These are phyloP conservation scores for Salticus scenicus DNA, from an alignment of 2,888 invertebrate species.

Conservation along the genomic window DNA sequence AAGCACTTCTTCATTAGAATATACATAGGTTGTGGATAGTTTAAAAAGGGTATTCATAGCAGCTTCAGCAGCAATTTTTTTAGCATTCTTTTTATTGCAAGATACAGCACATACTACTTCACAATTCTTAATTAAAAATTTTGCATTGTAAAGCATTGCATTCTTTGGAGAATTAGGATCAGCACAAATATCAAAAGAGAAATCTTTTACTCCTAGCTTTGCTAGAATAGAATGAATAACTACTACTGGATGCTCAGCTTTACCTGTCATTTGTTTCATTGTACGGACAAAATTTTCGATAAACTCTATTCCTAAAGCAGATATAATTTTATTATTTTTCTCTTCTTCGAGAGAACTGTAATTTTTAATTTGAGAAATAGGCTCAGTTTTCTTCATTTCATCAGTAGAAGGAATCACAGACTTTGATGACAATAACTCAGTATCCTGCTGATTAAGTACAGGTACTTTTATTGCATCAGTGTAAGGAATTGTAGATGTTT, in stretches of 20 bases:
- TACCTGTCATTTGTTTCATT: too few relatives aligned
- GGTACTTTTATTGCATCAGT: too few relatives aligned
- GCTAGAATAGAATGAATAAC: too few relatives aligned
- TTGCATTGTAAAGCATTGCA: neutral
- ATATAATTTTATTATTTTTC: neutral
- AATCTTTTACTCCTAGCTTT: too few relatives aligned
- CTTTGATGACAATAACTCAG: too few relatives aligned
- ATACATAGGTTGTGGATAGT: neutral
- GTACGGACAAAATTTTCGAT: too few relatives aligned
- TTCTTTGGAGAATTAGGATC: neutral
- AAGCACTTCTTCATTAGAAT: neutral
- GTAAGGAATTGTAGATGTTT: too few relatives aligned
- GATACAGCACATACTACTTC: neutral
- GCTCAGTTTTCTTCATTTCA: too few relatives aligned
- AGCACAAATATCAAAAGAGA: neutral
- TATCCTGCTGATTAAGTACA: too few relatives aligned
- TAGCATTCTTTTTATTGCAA: neutral
- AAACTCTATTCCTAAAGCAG: neutral
- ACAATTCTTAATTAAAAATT: neutral
- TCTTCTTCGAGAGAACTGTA: neutral
- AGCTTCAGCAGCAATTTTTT: neutral
- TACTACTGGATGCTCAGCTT: neutral
- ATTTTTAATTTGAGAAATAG: too few relatives aligned
- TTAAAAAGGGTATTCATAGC: neutral
- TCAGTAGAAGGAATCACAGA: too few relatives aligned